Percentiles rank a stretch among this genome's conserved stretches.
phyloP scores from a whole-genome alignment of 2,113 vertebrate species.

The Heterochromis multidens region DNA sequence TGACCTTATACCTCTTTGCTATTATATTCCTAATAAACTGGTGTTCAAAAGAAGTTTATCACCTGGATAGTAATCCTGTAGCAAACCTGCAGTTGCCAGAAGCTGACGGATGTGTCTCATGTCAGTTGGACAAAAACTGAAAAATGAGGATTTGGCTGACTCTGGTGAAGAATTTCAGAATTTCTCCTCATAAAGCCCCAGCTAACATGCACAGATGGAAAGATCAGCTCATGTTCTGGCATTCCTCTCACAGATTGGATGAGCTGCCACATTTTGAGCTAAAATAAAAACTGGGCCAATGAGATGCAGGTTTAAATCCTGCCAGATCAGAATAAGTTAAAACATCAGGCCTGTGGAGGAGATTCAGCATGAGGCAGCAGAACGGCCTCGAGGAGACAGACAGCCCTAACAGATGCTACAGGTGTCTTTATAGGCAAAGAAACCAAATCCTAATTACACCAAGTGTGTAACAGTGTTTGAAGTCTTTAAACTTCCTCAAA shows the following conservation, averaged over 20 bases:
- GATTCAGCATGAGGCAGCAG: neutral
- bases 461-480: neutral
- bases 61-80: neutral
- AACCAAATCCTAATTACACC: neutral
- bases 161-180: accelerated
- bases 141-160: neutral
- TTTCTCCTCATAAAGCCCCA: neutral
- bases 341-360: neutral
- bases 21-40: accelerated
- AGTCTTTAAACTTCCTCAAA: neutral
- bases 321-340: neutral
- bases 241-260: neutral
- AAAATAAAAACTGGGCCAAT: neutral
- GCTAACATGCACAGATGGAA: neutral
- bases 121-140: neutral
- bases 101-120: neutral
- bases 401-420: neutral
- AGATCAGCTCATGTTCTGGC: neutral
- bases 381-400: accelerated
- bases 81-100: too few species aligned
- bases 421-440: neutral
- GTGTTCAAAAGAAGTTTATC: too few species aligned
- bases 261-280: neutral
- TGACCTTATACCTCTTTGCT: neutral
- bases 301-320: conserved; percentile 10